These are phyloP conservation scores for Epinotia demarniana DNA, from an alignment of 2,888 invertebrate genomes.

Conservation along the genomic window DNA sequence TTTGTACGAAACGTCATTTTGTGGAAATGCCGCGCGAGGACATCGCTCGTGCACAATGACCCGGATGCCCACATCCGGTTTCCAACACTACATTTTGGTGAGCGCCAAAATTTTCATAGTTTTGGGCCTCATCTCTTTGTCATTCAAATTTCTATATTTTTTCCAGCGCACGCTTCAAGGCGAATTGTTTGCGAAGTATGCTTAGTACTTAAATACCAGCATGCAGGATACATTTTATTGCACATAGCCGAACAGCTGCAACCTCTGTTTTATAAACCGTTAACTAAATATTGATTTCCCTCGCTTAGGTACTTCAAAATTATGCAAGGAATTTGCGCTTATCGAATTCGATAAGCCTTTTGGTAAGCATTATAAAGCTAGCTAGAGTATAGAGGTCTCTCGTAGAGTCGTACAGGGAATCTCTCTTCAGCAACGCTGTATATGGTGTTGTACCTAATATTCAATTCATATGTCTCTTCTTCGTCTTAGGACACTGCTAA, in stretches of 20 bases:
- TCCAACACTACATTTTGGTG: conserved; percentile 78
- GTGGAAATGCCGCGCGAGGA: conserved; percentile 74
- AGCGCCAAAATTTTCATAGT: conserved; percentile 81
- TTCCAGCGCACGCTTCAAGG: conserved; percentile 43
- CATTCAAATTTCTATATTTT: conserved; percentile 70
- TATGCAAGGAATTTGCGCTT: no score
- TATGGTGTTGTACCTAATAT: no score
- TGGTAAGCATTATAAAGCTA: no score
- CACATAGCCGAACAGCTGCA: neutral
- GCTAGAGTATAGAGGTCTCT: no score
- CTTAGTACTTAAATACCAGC: neutral
- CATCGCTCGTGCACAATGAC: conserved; percentile 75
- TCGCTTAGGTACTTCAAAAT: no score
- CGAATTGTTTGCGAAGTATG: conserved; percentile 37
- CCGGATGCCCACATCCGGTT: conserved; percentile 78
- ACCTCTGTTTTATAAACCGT: neutral
- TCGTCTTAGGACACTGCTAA: no score
- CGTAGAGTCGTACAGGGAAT: no score
- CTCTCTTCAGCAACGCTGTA: no score
- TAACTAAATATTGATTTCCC: neutral
- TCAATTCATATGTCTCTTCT: no score
- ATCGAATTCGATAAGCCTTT: no score
- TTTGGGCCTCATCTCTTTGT: conserved; percentile 72
- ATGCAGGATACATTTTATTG: neutral
- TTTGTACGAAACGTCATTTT: conserved; percentile 71